Percentiles rank a stretch among this genome's conserved stretches.
phyloP scores from a whole-genome alignment of 2,113 vertebrate species.

The Oenanthe melanoleuca region DNA sequence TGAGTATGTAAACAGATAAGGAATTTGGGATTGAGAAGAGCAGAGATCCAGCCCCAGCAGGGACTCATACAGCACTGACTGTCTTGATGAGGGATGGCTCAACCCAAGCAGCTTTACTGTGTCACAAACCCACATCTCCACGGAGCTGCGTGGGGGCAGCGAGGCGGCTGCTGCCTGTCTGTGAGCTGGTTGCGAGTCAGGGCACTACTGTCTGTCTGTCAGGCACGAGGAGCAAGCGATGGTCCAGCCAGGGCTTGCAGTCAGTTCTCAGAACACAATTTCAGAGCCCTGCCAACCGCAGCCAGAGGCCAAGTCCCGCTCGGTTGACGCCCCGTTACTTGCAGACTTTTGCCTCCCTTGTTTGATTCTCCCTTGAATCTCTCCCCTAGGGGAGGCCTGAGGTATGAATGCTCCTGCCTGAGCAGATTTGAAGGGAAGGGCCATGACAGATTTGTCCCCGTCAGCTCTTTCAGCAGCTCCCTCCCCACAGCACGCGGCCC shows the following conservation, averaged over 20 bases:
- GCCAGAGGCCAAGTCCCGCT: neutral
- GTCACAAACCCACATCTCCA: neutral
- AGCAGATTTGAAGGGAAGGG: slow-evolving; percentile 1
- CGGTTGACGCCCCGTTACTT: neutral
- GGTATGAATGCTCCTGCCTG: neutral
- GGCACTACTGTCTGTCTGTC: neutral
- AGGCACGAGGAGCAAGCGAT: neutral
- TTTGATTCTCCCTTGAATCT: neutral
- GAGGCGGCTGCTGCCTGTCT: neutral
- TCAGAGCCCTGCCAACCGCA: neutral
- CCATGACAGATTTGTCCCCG: neutral
- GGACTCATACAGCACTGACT: neutral
- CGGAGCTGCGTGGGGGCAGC: rapidly evolving
- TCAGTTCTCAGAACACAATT: neutral
- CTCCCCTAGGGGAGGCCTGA: neutral
- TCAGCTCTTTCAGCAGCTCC: neutral
- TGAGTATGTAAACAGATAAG: neutral
- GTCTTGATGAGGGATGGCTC: neutral
- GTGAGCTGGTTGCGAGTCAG: neutral
- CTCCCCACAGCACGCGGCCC: neutral
- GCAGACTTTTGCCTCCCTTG: neutral
- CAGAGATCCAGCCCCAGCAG: neutral
- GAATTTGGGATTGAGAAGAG: neutral
- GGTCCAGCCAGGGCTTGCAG: slow-evolving; percentile 6
- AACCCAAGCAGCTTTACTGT: neutral